Conservation (phyloP, 1,140 invertebrate genomes). For the Rhopalosiphum padi region DNA sequence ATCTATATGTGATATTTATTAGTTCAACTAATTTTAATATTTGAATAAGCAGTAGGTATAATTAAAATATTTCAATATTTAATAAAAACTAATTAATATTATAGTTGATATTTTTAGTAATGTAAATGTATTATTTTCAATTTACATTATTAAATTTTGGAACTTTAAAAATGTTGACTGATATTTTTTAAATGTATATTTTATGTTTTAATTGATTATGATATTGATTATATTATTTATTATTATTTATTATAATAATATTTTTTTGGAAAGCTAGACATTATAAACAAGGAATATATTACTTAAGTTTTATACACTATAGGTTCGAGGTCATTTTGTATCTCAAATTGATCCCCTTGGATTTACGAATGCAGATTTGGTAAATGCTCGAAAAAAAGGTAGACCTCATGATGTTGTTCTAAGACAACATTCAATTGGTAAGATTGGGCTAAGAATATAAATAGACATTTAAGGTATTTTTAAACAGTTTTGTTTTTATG, state of each 20-base stretch:
- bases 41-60: neutral
- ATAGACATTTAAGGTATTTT: constrained; percentile 29
- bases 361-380: constrained; percentile 71
- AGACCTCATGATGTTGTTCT: constrained; percentile 71
- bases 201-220: neutral
- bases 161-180: neutral
- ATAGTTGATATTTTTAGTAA: neutral
- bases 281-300: neutral
- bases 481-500: constrained; percentile 26
- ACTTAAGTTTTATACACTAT: constrained; percentile 61
- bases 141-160: neutral
- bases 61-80: neutral
- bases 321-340: constrained; percentile 95
- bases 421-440: constrained; percentile 66
- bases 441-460: constrained; percentile 37
- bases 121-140: neutral
- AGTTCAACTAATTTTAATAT: neutral
- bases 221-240: neutral
- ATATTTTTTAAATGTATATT: neutral
- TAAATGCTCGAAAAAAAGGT: constrained; percentile 67
- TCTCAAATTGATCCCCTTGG: constrained; percentile 93
- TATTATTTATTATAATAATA: too few relatives aligned
- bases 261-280: neutral
- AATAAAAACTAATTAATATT: neutral
- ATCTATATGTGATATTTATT: too few relatives aligned